These are phyloP conservation scores for Ophthalmolycus amberensis DNA, from an alignment of 2,113 vertebrate genomes.

Conservation along the genomic window DNA sequence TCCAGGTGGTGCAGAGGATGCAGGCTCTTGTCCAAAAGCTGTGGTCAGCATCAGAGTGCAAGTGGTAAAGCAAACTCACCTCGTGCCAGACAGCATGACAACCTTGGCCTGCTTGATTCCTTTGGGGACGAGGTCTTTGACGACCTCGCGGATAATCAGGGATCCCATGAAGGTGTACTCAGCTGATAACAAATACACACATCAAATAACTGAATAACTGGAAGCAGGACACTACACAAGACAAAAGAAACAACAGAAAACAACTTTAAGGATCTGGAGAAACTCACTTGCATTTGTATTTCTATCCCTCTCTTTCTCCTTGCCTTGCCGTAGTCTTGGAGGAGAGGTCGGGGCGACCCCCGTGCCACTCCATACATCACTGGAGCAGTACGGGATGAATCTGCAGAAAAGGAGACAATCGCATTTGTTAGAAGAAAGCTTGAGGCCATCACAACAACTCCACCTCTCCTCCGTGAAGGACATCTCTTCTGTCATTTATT, in stretches of 20 bases:
- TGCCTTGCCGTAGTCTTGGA: conserved; percentile 62
- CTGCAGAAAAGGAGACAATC: conserved; percentile 65
- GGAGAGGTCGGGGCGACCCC: conserved; percentile 73
- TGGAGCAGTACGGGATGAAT: conserved; percentile 89
- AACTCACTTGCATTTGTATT: conserved; percentile 68
- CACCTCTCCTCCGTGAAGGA: conserved; percentile 3
- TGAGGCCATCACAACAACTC: neutral
- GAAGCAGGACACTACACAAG: neutral
- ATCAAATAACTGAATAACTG: conserved; percentile 5
- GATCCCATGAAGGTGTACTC: conserved; percentile 88
- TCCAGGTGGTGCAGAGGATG: conserved; percentile 34
- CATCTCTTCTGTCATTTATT: neutral
- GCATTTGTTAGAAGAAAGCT: conserved; percentile 29
- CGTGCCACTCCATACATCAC: conserved; percentile 89
- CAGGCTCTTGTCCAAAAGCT: conserved; percentile 43
- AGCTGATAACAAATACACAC: conserved; percentile 58
- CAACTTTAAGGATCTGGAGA: neutral
- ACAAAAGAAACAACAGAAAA: neutral
- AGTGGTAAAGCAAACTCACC: conserved; percentile 74
- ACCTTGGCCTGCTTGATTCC: conserved; percentile 87
- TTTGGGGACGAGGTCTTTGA: conserved; percentile 86
- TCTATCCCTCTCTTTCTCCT: conserved; percentile 72
- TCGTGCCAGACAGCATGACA: conserved; percentile 86
- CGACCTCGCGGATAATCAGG: conserved; percentile 86
- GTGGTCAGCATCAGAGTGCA: conserved; percentile 22